These are phyloP conservation scores for Frankliniella intonsa DNA, from an alignment of 2,888 invertebrate genomes.

Conservation along the genomic window DNA sequence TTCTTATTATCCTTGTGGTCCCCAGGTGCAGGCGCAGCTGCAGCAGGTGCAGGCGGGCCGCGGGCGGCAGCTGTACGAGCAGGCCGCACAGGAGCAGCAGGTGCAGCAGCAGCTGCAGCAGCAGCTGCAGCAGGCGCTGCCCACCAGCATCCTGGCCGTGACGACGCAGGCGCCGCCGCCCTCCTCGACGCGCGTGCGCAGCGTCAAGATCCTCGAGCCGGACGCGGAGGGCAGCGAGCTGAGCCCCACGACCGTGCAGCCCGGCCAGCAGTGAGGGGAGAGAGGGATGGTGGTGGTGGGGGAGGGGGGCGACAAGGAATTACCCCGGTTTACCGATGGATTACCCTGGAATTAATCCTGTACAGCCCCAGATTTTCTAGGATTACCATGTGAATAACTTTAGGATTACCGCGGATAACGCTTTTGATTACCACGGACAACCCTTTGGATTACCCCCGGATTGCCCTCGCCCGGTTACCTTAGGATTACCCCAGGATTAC, in stretches of 20 bases:
- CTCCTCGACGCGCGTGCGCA: neutral
- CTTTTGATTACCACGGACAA: too few species aligned
- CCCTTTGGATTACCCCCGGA: too few species aligned
- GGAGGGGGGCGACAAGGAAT: neutral
- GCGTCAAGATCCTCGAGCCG: conserved; percentile 7
- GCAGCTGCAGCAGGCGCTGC: neutral
- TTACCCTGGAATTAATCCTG: too few species aligned
- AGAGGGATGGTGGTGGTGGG: too few species aligned
- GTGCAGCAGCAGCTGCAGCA: neutral
- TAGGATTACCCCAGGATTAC: too few species aligned
- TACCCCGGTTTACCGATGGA: too few species aligned
- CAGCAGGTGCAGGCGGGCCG: neutral
- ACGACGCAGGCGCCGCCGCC: neutral
- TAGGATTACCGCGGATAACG: too few species aligned
- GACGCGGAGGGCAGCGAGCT: conserved; percentile 18
- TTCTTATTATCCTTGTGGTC: too few species aligned
- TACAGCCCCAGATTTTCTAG: too few species aligned
- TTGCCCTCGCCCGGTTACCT: too few species aligned
- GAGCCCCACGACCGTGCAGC: neutral
- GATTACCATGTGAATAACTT: too few species aligned
- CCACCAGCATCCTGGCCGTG: neutral
- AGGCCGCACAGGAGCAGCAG: neutral
- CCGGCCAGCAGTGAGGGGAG: neutral
- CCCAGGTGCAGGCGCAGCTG: neutral
- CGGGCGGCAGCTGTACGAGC: neutral